phyloP scores from a whole-genome alignment of 2,888 invertebrate species.

The Dendrolimus houi region DNA sequence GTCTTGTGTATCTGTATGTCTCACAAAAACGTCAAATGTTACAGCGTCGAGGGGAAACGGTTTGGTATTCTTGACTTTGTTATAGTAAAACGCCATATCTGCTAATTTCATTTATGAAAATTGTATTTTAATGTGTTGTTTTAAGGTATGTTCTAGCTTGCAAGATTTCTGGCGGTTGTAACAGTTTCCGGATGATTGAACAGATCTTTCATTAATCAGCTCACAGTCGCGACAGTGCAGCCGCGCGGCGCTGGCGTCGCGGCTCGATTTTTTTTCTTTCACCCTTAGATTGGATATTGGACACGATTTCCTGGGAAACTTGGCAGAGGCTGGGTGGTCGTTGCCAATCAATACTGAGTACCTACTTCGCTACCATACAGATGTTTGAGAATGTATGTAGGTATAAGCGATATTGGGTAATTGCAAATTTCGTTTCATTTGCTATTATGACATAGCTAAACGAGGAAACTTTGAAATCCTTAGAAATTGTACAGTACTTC shows the following conservation, averaged over 20 bases:
- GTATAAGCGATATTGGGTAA: too few relatives aligned
- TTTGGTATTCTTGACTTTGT: constrained; percentile 60
- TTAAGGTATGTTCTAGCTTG: constrained; percentile 15
- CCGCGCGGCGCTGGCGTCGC: constrained; percentile 59
- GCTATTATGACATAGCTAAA: too few relatives aligned
- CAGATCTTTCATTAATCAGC: constrained; percentile 72
- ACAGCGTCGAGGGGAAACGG: constrained; percentile 69
- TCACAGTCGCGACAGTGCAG: constrained; percentile 72
- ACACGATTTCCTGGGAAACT: constrained; percentile 71
- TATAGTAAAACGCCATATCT: neutral
- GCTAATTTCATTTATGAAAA: too few relatives aligned
- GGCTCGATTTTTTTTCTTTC: constrained; percentile 68
- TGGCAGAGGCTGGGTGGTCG: constrained; percentile 62
- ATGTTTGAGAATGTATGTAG: neutral
- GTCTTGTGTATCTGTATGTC: constrained; percentile 47
- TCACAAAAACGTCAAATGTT: constrained; percentile 75
- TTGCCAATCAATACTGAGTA: constrained; percentile 15
- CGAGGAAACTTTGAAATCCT: too few relatives aligned
- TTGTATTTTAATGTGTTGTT: too few relatives aligned
- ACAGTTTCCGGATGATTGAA: constrained; percentile 53
- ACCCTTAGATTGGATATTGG: constrained; percentile 72
- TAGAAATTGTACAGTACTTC: too few relatives aligned
- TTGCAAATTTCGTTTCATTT: too few relatives aligned
- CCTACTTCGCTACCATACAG: neutral
- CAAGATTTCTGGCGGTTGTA: constrained; percentile 16